Base-by-base conservation (phyloP, 2,113 vertebrate species). In the Semicossyphus pulcher region DNA sequence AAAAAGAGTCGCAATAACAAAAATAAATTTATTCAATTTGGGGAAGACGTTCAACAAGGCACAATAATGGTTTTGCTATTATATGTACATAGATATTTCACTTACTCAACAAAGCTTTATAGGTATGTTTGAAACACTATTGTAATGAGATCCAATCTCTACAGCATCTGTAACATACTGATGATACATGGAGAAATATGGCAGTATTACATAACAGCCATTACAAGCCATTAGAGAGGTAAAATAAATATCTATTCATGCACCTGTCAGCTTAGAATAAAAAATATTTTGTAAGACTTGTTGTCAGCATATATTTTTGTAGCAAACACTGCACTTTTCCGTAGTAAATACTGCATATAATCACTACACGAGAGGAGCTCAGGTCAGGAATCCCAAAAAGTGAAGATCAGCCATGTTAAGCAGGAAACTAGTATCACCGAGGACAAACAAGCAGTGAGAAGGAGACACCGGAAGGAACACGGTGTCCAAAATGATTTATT, bases 1-100 rank as follows among this genome's bases (percentile, higher is more conserved):
- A 72, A 49, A 20, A 20, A 31, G n/a, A 51, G 3, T 58, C 26
- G 48, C 12, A 45, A 56, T 81, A 81, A 72, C 41, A 86, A 91
- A 90, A 89, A 87, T 86, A 90, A 63, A 80, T 72, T 15, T 81
- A 83, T 87, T 88, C 84, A 9, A 61, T 86, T 83, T 76, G 60
- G 78, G 90, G 85, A 91, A 90, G 90, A 91, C 86, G 34, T 83
- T 73, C 66, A 78, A 81, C 85, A 90, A 88, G 85, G 88, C 88
- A 90, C 88, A 85, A 57, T 72, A 54, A 88, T 59, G 73, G 66
- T 81, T 87, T 58, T 53, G 54, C 85, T 78, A 72, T 21, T 25
- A 57, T 69, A 80, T 57, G 14, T 69, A 62, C 48, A 69, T 32
- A 68, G 15, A 72, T 56, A 49, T 84, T 61, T 63, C 8, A 76